These are phyloP conservation scores for Halictus ligatus DNA, from an alignment of 2,888 invertebrate genomes.

Conservation along the genomic window DNA sequence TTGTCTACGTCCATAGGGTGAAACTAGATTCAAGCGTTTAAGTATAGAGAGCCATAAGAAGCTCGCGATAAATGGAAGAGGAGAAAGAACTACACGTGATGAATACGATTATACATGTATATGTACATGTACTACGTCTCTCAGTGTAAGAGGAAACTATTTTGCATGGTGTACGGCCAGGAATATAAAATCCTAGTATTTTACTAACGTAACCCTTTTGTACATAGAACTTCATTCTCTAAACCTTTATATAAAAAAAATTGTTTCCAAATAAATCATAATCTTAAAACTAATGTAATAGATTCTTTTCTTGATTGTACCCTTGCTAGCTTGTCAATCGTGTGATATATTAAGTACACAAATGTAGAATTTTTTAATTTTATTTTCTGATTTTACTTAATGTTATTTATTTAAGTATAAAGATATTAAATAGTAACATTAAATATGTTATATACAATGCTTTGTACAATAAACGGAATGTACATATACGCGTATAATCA, in stretches of 20 bases:
- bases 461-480: neutral
- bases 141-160: conserved; percentile 58
- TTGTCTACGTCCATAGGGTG: conserved; percentile 37
- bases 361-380: neutral
- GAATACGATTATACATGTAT: conserved; percentile 37
- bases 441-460: too few species aligned
- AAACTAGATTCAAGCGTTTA: conserved; percentile 69
- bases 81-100: conserved; percentile 21
- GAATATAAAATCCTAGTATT: conserved; percentile 77
- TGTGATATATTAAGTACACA: neutral
- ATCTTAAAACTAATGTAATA: conserved; percentile 61
- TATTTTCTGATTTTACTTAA: neutral
- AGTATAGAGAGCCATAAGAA: conserved; percentile 34
- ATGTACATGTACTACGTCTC: conserved; percentile 31
- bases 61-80: conserved; percentile 38
- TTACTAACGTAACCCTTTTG: conserved; percentile 73
- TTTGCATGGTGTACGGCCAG: conserved; percentile 58
- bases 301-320: neutral
- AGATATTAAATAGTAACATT: neutral
- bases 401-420: neutral
- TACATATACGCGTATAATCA: conserved; percentile 1
- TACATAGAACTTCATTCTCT: conserved; percentile 75
- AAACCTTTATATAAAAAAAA: conserved; percentile 74
- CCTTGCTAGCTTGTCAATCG: neutral
- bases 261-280: conserved; percentile 77